Conservation (phyloP, 1,140 invertebrate genomes). For the Conus ventricosus region DNA sequence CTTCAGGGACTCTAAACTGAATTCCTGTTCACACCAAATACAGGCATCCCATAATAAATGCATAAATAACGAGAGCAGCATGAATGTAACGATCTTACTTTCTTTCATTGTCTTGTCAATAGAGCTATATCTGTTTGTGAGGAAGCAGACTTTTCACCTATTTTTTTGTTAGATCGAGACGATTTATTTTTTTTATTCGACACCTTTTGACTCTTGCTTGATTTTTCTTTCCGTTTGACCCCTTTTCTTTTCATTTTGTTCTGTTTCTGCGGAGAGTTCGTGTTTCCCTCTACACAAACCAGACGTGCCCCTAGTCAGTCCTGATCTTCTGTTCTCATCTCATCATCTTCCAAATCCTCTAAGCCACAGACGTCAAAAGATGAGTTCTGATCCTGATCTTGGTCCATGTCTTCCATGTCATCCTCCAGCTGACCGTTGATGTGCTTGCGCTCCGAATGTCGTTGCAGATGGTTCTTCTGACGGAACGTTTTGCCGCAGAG, state of each 20-base stretch:
- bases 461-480: conserved; percentile 49
- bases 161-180: neutral
- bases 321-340: conserved; percentile 32
- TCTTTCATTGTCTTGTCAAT: neutral
- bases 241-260: conserved; percentile 21
- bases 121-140: neutral
- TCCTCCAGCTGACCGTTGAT: conserved; percentile 19
- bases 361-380: conserved; percentile 29
- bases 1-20: neutral
- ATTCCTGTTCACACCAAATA: neutral
- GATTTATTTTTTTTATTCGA: neutral
- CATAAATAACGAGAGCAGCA: neutral
- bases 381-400: conserved; percentile 25
- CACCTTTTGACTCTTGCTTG: neutral
- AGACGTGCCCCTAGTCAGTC: conserved; percentile 40
- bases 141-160: neutral
- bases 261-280: conserved; percentile 6
- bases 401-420: conserved; percentile 17
- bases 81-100: neutral
- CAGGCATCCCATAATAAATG: neutral
- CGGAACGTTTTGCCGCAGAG: conserved; percentile 82
- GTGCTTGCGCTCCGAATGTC: conserved; percentile 45
- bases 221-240: conserved; percentile 22
- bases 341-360: conserved; percentile 31
- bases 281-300: conserved; percentile 25